Base-by-base conservation (phyloP, 2,113 vertebrate genomes). In the Ancistrus triradiatus region DNA sequence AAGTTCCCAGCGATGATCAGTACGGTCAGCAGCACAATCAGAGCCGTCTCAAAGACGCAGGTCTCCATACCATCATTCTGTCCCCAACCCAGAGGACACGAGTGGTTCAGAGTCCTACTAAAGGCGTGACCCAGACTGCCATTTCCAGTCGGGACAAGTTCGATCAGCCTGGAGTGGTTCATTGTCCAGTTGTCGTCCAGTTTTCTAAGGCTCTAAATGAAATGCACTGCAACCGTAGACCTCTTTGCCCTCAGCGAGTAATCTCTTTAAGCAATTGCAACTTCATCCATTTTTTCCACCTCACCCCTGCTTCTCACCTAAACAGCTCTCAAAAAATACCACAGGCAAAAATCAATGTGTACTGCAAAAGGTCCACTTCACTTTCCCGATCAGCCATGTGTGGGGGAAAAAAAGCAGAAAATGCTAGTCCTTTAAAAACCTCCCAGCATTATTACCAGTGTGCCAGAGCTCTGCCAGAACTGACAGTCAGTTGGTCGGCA, bases 1-100 rank as follows among this genome's bases (percentile, higher is more conserved):
- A 99, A 81, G 79, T 99, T 99, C 42, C 96, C 96, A 27, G 88
- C 87, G 66, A 99, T 98, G 72, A 99, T 99, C n/a, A 99, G 86
- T 51, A 93, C 94, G 0, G 96, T 99, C 74, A 99, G 80, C 73
- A 99, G 84, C 60, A 98, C 90, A 49, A 99, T 97, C 46, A 98
- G 83, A 0, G 87, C 84, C 1, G 95, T 97, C 89, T 99, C 96
- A 75, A 98, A 82, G 71, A 98, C 85, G 74, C 96, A 99, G 64
- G 95, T 82, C 63, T 95, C 94, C 68, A 91, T 79, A 17, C 85
- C 84, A 76, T 83, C 87, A 71, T 91, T 93, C 76, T 92, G 84
- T 60, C 91, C 92, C 85, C 94, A 95, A 77, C 96, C 93, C 70
- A 98, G 82, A 27, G 96, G 96, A 80, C 96, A 99, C 56, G 95